phyloP scores from a whole-genome alignment of 2,888 invertebrate species.

The Stegana nigrithorax region DNA sequence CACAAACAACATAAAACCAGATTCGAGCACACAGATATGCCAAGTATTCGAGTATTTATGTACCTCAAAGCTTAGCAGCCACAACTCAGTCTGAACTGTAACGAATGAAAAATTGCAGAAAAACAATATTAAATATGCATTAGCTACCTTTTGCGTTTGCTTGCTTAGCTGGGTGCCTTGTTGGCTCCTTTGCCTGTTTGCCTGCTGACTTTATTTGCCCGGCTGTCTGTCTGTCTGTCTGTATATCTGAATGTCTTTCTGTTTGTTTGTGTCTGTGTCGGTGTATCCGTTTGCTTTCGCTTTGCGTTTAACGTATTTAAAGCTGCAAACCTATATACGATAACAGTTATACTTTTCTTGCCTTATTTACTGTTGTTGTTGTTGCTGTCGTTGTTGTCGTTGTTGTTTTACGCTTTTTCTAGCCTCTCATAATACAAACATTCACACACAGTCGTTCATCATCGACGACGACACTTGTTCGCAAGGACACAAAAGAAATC shows the following conservation, averaged over 20 bases:
- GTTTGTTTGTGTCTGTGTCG: background rate
- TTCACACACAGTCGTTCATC: slow-evolving; percentile 6
- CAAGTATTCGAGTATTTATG: too few relatives aligned
- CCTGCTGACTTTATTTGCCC: background rate
- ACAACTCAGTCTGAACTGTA: too few relatives aligned
- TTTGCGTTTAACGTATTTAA: too few relatives aligned
- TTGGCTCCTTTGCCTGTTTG: background rate
- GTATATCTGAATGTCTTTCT: background rate
- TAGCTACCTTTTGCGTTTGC: background rate
- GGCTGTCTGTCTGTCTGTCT: background rate
- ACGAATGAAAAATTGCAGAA: background rate
- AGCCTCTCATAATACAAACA: background rate
- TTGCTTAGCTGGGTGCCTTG: background rate
- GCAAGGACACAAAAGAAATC: slow-evolving; percentile 56
- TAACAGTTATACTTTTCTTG: background rate
- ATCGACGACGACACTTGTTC: slow-evolving; percentile 42
- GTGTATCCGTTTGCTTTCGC: background rate
- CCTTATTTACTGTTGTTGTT: background rate
- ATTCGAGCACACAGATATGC: background rate
- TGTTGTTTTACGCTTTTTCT: background rate
- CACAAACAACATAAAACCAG: too few relatives aligned
- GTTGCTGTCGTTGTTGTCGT: background rate
- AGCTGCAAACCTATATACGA: too few relatives aligned
- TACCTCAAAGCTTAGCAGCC: too few relatives aligned
- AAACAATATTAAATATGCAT: slow-evolving; percentile 6